These are phyloP conservation scores for Vulpes vulpes DNA, from an alignment of 2,113 vertebrate species.

Conservation along the genomic window DNA sequence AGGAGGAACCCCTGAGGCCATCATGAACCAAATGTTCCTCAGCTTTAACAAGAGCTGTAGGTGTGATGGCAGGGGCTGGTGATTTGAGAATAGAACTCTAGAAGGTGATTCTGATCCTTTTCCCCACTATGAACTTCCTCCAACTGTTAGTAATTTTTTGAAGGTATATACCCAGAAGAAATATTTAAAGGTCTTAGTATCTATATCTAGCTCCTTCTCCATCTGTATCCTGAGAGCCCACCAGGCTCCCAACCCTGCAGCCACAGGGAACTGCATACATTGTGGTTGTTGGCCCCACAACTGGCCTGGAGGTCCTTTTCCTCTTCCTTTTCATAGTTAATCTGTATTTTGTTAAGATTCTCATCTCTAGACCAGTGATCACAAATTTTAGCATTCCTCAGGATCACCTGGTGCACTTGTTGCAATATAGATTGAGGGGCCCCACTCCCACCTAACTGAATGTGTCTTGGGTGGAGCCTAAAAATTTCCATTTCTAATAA, in stretches of 20 bases:
- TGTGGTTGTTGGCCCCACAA: background rate
- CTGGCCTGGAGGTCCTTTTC: background rate
- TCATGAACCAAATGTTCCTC: background rate
- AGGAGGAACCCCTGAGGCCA: background rate
- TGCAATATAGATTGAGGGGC: background rate
- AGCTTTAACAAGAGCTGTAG: background rate
- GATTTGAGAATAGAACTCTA: background rate
- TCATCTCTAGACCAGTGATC: background rate
- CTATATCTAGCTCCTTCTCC: background rate
- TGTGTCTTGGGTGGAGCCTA: background rate
- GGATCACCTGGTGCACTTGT: background rate
- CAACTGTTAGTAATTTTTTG: background rate
- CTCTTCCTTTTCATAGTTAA: background rate
- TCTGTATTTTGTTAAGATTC: background rate
- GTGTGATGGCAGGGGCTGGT: background rate
- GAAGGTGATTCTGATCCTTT: background rate
- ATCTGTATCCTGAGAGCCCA: background rate
- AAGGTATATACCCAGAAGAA: background rate
- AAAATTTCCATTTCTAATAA: background rate
- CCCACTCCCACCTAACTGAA: background rate
- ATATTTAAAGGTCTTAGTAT: background rate
- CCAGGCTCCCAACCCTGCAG: background rate
- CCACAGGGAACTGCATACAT: accelerated
- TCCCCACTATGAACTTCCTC: background rate
- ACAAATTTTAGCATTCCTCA: background rate